Base-by-base conservation (phyloP, 1,140 invertebrate genomes). In the Teleopsis dalmanni region DNA sequence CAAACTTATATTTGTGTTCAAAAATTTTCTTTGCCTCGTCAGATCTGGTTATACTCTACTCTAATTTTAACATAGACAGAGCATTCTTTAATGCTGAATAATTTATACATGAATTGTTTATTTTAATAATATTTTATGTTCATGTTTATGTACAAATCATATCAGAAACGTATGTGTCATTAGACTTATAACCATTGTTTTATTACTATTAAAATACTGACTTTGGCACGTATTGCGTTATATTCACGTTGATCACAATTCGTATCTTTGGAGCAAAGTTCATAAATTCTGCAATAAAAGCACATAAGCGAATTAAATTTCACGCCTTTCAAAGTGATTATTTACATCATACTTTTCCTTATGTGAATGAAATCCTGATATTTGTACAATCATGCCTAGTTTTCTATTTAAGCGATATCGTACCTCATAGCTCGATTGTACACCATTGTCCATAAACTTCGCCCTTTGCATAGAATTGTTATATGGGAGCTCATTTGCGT, bases 311-410 rank as follows among this genome's bases (percentile, higher is more conserved):
- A 4, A 25, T 40, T 19, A 22, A 40, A 33, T n/a, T 6, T 36
- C 34, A n/a, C 16, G 16, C 13, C 11, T n/a, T 9, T 36, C 11
- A n/a, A 10, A 14, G 16, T 36, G 8, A 40, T 18, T 29, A 33
- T 44, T 31, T 11, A 13, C 3, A 19, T 19, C 60, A 59, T 57
- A 67, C 64, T 62, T 51, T 25, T 67, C 61, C 55, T 62, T 59
- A 52, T 67, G 54, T 35, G 60, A 54, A 52, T 63, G 57, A 41
- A 68, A 61, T 37, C 65, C 64, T 34, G 64, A 58, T 59, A 68
- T 65, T 47, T 63, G 62, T 53, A 67, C 65, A 62, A 68, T 59
- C 64, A 68, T 67, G 50, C 65, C 64, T 41, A 65, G 57, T 51
- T 63, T 68, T 47, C 64, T 56, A 62, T 60, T 68, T 37, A 59